Evolutionary conservation across 2,888 invertebrate species (phyloP).

Genomic region (Thera obeliscata): DNA sequence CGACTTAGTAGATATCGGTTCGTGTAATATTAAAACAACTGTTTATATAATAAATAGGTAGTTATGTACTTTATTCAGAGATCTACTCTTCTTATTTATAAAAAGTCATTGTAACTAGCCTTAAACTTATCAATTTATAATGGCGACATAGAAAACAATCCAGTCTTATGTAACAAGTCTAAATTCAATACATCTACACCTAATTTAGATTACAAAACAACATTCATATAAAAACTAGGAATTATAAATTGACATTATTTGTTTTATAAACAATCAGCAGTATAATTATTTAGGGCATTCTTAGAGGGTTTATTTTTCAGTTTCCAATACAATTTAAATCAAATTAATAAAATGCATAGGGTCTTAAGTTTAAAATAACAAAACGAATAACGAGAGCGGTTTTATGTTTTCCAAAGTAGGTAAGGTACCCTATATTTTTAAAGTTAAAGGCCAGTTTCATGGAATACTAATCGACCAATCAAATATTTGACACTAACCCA

Average conservation of each 20-base stretch:
- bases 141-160: conserved; percentile 35
- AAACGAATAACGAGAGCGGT: too few species aligned
- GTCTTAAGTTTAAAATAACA: too few species aligned
- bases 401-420: too few species aligned
- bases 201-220: conserved; percentile 47
- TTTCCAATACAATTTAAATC: too few species aligned
- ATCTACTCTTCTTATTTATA: conserved; percentile 60
- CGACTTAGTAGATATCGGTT: neutral
- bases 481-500: too few species aligned
- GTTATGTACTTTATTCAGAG: conserved; percentile 60
- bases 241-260: conserved; percentile 21
- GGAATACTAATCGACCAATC: too few species aligned
- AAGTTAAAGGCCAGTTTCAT: too few species aligned
- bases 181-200: conserved; percentile 43
- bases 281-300: too few species aligned
- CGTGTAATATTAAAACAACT: conserved; percentile 15
- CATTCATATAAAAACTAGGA: conserved; percentile 16
- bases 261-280: neutral
- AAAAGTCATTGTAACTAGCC: conserved; percentile 43
- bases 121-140: conserved; percentile 37
- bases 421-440: too few species aligned
- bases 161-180: conserved; percentile 39
- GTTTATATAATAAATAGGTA: conserved; percentile 51
- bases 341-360: too few species aligned
- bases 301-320: too few species aligned